Evolutionary conservation across 2,888 invertebrate species (phyloP).

Genomic region (Stenchaetothrips biformis): DNA sequence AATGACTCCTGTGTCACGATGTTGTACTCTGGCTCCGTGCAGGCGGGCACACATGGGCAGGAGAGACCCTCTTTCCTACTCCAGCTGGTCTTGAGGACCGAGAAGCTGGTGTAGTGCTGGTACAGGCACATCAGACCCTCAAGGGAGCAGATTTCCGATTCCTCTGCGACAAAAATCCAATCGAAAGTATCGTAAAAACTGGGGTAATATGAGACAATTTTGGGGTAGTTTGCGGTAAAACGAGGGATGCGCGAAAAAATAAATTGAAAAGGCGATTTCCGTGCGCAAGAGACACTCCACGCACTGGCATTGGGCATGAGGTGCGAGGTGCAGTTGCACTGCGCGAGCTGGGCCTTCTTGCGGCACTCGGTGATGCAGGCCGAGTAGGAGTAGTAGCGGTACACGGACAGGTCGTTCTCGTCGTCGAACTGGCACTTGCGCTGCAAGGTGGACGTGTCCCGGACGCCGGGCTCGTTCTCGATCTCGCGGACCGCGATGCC

Average conservation of each 20-base stretch:
- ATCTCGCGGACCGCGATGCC: conserved; percentile 52
- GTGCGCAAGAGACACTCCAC: too few relatives aligned
- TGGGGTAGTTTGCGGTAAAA: too few relatives aligned
- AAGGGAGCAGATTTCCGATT: conserved; percentile 56
- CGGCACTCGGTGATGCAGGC: conserved; percentile 68
- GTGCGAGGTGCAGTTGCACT: conserved; percentile 65
- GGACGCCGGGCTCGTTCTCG: conserved; percentile 61
- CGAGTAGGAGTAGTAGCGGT: conserved; percentile 65
- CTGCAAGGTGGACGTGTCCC: conserved; percentile 57
- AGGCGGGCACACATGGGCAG: conserved; percentile 66
- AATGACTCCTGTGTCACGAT: conserved; percentile 54
- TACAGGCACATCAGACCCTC: conserved; percentile 62
- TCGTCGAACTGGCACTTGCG: conserved; percentile 65
- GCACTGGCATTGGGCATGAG: conserved; percentile 60
- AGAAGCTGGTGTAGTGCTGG: conserved; percentile 55
- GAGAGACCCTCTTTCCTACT: conserved; percentile 57
- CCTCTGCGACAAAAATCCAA: conserved; percentile 50
- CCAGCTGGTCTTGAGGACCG: conserved; percentile 63
- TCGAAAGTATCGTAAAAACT: too few relatives aligned
- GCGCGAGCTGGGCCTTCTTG: conserved; percentile 56
- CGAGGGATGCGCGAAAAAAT: too few relatives aligned
- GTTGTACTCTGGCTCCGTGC: conserved; percentile 64
- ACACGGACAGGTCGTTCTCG: conserved; percentile 59
- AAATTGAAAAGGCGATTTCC: too few relatives aligned
- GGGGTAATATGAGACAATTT: too few relatives aligned